Percentiles rank a stretch among this genome's conserved stretches.
phyloP scores from a whole-genome alignment of 2,888 invertebrate species.

The Platycnemis pennipes region DNA sequence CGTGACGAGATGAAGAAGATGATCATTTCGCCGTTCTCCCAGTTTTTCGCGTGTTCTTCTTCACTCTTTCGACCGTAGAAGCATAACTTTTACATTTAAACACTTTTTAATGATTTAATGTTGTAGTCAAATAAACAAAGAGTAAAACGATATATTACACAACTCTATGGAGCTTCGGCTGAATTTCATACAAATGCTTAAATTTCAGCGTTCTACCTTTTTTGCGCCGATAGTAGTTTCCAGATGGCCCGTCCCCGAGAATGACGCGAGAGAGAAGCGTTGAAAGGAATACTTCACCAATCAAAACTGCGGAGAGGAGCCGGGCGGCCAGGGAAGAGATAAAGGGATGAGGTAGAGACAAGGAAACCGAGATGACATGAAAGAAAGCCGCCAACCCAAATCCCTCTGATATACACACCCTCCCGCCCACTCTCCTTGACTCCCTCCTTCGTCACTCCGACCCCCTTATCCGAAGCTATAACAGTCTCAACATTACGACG shows the following conservation, averaged over 20 bases:
- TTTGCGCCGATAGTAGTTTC: too few relatives aligned
- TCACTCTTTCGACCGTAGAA: too few relatives aligned
- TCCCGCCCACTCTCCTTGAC: not conserved
- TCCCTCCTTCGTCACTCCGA: not conserved
- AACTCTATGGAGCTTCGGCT: too few relatives aligned
- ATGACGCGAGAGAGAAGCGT: not conserved
- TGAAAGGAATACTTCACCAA: not conserved
- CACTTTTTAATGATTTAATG: too few relatives aligned
- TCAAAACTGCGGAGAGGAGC: not conserved
- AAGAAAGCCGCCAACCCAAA: not conserved
- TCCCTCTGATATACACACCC: not conserved
- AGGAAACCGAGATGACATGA: conserved; percentile 7
- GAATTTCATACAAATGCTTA: too few relatives aligned
- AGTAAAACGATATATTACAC: too few relatives aligned
- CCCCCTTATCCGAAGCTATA: conserved; percentile 18
- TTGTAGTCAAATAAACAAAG: too few relatives aligned
- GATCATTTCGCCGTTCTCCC: too few relatives aligned
- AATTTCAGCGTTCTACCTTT: too few relatives aligned
- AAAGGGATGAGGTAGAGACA: not conserved
- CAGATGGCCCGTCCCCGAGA: not conserved
- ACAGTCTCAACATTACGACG: conserved; percentile 3
- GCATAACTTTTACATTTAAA: too few relatives aligned
- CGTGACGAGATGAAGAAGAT: too few relatives aligned
- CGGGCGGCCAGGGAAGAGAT: not conserved
- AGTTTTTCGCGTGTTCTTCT: too few relatives aligned